phyloP scores from a whole-genome alignment of 2,797 vertebrate species.

The Acanthurus lineatus region DNA sequence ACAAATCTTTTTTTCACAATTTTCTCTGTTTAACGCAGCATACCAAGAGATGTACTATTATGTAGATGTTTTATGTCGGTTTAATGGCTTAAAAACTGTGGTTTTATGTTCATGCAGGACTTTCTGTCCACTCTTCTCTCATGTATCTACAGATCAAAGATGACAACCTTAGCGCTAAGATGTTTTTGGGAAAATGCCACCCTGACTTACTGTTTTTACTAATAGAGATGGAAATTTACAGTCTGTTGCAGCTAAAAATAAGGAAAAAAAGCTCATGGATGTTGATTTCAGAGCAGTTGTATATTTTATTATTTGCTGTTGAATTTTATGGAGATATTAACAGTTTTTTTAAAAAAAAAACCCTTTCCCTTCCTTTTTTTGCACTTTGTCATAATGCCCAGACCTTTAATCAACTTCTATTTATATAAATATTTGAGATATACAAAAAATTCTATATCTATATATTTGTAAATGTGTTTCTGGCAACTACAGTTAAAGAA shows the following conservation, averaged over 20 bases:
- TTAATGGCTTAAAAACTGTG: constrained; percentile 29
- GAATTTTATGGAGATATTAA: constrained; percentile 57
- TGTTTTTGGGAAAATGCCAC: constrained; percentile 35
- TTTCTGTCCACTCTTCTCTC: neutral
- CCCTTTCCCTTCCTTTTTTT: constrained; percentile 63
- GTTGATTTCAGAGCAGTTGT: constrained; percentile 56
- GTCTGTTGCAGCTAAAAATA: constrained; percentile 67
- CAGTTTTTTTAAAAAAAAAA: constrained; percentile 34
- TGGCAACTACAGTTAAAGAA: constrained; percentile 61
- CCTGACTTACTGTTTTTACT: constrained; percentile 40
- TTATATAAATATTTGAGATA: constrained; percentile 78
- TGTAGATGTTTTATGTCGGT: constrained; percentile 32
- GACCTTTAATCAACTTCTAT: constrained; percentile 78
- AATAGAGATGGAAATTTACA: constrained; percentile 49
- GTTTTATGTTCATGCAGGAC: constrained; percentile 2
- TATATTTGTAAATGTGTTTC: constrained; percentile 76
- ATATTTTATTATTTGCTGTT: constrained; percentile 59
- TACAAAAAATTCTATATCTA: constrained; percentile 46
- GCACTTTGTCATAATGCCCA: constrained; percentile 78
- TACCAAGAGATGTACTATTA: constrained; percentile 29
- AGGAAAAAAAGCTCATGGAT: constrained; percentile 39
- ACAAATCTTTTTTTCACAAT: neutral
- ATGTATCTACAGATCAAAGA: constrained; percentile 39
- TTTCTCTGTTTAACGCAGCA: constrained; percentile 3
- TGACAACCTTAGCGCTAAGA: constrained; percentile 13